A percentile compares a stretch with the other conserved stretches of the same genome.
phyloP scores from a whole-genome alignment of 1,140 invertebrate species.

The Araneus ventricosus region DNA sequence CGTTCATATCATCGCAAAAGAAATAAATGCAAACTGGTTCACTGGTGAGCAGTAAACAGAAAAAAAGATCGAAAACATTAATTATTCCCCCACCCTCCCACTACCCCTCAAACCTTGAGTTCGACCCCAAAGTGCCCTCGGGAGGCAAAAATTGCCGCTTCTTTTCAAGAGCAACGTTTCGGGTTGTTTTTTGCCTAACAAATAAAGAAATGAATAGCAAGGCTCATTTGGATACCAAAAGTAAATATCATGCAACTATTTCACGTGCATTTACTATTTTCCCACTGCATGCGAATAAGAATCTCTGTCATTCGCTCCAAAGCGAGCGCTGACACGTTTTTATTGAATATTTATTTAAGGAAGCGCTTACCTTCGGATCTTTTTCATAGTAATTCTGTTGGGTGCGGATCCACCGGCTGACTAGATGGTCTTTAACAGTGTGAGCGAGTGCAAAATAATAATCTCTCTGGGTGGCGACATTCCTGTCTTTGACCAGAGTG shows the following conservation, averaged over 20 bases:
- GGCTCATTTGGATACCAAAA: too few species aligned
- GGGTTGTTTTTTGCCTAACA: background rate
- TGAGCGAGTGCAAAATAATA: slow-evolving; percentile 99
- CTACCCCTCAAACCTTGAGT: background rate
- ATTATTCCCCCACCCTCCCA: background rate
- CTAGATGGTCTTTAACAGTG: slow-evolving; percentile 98
- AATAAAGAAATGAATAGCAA: background rate
- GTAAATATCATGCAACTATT: too few species aligned
- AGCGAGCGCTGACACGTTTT: background rate
- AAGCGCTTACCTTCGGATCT: slow-evolving; percentile 94
- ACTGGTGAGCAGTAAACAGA: background rate
- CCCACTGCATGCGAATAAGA: background rate
- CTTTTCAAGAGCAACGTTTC: background rate
- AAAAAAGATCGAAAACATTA: background rate
- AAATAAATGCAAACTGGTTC: background rate
- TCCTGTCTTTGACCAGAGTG: slow-evolving; percentile 98
- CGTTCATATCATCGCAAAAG: background rate
- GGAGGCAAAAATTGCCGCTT: background rate
- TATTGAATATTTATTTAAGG: background rate
- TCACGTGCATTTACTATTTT: too few species aligned
- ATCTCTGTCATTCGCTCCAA: background rate
- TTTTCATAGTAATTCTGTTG: slow-evolving; percentile 99
- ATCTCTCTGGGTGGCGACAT: slow-evolving; percentile 97
- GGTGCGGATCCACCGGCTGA: slow-evolving; percentile 98
- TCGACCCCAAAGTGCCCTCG: background rate